Base-by-base conservation (phyloP, 1,140 invertebrate genomes). In the Anthonomus grandis region DNA sequence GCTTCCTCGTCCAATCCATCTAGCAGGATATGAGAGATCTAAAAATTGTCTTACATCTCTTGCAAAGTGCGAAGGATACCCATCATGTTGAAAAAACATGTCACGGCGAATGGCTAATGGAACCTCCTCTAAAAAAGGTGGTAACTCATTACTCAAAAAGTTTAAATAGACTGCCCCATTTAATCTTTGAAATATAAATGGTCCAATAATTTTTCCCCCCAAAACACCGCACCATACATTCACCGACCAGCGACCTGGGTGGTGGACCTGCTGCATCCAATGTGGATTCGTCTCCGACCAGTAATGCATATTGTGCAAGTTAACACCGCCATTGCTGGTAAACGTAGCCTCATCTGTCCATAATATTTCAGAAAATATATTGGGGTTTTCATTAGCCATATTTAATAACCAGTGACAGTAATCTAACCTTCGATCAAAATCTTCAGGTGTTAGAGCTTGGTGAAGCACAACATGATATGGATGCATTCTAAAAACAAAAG, bases 221-320 rank as follows among this genome's bases (percentile, higher is more conserved):
- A 68, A 54, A 50, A 74, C 68, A 21, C 70, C 64, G 31, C 54
- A 64, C 69, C 66, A 73, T 34, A 70, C 36, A 47, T 71, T 73
- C 8, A 72, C 36, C 47, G 4, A 0, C 41, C 56, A 59, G 19
- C 22, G 48, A 34, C 34, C n/a, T 46, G 67, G 64, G 17, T 61
- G 9, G 10, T 57, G 10, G 8, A 49, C 55, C 25, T 50, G 18
- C 18, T 23, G 17, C 27, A 66, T 53, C 66, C 38, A 73, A 56
- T 63, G 61, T 39, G 62, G 64, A 61, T 70, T 70, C 57, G 57
- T 25, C 4, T 22, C 36, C 13, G 57, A 41, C 62, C 64, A 71
- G 21, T 60, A 62, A 42, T 65, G 64, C 36, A 57, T 55, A 53
- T 70, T 72, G 46, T 71, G 61, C 10, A 62, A 19, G 57, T 70